Base-by-base conservation (phyloP, 2,797 vertebrate species). In the Synaphobranchus kaupii region DNA sequence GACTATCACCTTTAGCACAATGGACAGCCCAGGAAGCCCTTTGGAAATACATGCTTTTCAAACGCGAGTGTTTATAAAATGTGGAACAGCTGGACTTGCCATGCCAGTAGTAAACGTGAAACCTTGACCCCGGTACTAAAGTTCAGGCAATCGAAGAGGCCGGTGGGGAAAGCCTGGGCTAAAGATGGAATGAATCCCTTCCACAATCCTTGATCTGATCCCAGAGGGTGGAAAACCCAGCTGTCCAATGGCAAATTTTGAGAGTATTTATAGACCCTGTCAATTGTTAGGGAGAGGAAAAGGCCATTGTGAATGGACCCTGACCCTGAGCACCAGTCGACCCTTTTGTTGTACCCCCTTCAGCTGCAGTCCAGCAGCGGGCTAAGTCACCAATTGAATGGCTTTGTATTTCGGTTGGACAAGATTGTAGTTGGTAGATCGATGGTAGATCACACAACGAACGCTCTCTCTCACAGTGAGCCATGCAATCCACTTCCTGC, bases 241-340 rank as follows among this genome's bases (percentile, higher is more conserved):
- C 91, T 96, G 91, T 95, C 91, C 80, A 86, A 85, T 44, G 86
- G 22, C 2, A 22, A 91, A 92, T 91, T 91, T 91, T 89, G 28
- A 31, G 81, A 87, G 92, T 96, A 96, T 94, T 95, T 94, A 94
- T 95, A 95, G 93, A 88, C 90, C 90, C 83, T 85, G 89, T 83
- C 85, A 92, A 89, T 94, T 88, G 88, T 94, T 92, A 90, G 89
- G 89, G 84, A 89, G 89, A 83, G 31, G 88, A 89, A 90, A 81
- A 47, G 15, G 25, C 89, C 88, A 90, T 86, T 68, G 71, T 90
- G 76, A 85, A 88, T 60, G 50, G 86, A 89, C 87, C 58, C 85
- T 81, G 86, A 89, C 87, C 58, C 85, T 81, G 71, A 39, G 80
- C 7, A 90, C 89, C 13, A 86, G 83, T 88, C 85, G 76, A 85